Conservation (phyloP, 1,140 invertebrate species). For the Parapsyche elsis region DNA sequence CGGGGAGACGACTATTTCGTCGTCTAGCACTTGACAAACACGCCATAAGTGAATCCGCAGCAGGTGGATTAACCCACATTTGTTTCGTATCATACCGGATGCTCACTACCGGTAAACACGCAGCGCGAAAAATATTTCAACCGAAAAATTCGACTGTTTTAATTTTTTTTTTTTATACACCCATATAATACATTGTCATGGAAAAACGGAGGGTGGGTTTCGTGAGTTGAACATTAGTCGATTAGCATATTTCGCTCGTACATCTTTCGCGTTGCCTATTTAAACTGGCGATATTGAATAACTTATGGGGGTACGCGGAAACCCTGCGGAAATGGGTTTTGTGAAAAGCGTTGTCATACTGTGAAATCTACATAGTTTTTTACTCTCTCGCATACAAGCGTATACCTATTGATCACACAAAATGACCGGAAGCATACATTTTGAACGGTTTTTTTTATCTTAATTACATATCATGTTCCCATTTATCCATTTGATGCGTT, state of each 20-base stretch:
- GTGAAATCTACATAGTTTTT: slow-evolving; percentile 11
- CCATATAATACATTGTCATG: background rate
- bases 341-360: background rate
- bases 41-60: background rate
- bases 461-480: too few relatives aligned
- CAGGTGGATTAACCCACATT: slow-evolving; percentile 23
- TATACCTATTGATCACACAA: too few relatives aligned
- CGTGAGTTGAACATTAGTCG: background rate
- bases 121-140: slow-evolving; percentile 1
- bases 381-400: too few relatives aligned
- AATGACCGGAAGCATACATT: too few relatives aligned
- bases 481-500: background rate
- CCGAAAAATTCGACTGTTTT: background rate
- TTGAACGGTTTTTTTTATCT: too few relatives aligned
- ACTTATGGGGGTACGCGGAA: background rate
- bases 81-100: background rate
- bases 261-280: slow-evolving; percentile 9
- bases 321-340: background rate
- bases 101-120: background rate
- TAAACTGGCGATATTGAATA: slow-evolving; percentile 14
- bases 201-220: slow-evolving; percentile 19
- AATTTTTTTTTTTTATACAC: background rate
- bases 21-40: background rate
- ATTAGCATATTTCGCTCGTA: slow-evolving; percentile 34
- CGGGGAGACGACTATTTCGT: background rate